These are phyloP conservation scores for Tenebrio molitor DNA, from an alignment of 1,140 invertebrate species.

Conservation along the genomic window DNA sequence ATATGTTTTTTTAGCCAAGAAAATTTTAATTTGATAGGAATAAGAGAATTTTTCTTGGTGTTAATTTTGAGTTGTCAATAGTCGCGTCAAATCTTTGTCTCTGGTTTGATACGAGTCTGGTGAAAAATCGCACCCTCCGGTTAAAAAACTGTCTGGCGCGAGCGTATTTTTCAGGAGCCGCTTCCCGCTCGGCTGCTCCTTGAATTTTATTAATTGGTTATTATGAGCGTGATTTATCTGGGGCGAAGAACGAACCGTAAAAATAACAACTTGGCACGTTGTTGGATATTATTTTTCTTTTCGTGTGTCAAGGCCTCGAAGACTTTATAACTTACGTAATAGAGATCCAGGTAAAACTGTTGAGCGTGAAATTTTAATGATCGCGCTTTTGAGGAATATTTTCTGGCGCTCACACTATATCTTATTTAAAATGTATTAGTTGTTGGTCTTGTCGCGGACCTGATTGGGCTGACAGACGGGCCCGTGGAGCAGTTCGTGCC, in stretches of 20 bases:
- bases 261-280: not conserved
- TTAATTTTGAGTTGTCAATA: too few species aligned
- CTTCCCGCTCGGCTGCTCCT: not conserved
- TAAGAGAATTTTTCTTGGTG: too few species aligned
- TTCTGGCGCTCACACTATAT: slow-evolving; percentile 21
- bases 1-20: too few species aligned
- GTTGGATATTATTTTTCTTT: too few species aligned
- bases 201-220: slow-evolving; percentile 33
- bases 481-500: slow-evolving; percentile 9
- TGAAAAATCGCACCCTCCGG: not conserved
- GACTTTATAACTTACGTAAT: slow-evolving; percentile 41
- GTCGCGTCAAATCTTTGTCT: too few species aligned
- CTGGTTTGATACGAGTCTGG: too few species aligned
- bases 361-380: slow-evolving; percentile 43
- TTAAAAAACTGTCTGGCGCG: too few species aligned
- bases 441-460: not conserved
- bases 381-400: slow-evolving; percentile 24
- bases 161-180: too few species aligned
- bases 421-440: slow-evolving; percentile 25
- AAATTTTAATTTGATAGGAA: too few species aligned
- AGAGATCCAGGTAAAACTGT: slow-evolving; percentile 33
- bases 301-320: not conserved
- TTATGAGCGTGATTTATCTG: slow-evolving; percentile 27
- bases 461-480: slow-evolving; percentile 12
- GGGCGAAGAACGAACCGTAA: not conserved